Evolutionary conservation across 1,140 invertebrate genomes (phyloP), one percentile per base, ranked within the genome.

Genomic region (Rhopalosiphum padi): DNA sequence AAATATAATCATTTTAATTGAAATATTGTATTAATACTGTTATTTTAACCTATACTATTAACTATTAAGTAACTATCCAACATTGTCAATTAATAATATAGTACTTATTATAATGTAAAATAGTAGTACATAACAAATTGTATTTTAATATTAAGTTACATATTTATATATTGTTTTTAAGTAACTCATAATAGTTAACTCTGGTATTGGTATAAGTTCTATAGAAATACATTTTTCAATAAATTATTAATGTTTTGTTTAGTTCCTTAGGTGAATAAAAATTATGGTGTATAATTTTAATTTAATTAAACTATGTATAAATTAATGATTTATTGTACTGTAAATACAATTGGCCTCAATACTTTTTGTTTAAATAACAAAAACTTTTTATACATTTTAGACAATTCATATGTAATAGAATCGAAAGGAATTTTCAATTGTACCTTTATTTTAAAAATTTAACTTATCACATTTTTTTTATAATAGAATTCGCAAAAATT

Each of bases 391-490:
- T 68, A n/a, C 2, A 60, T 4, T 68, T 68, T 68, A 68, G 60
- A 68, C 11, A n/a, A 68, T n/a, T 68, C 0, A 30, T 1, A 30
- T n/a, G 4, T 0, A 77, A n/a, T 18, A n/a, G 3, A 77, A 15
- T n/a, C 5, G 0, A 77, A 77, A 1, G n/a, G n/a, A 0, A 15
- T 77, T 21, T 77, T 77, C n/a, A 35, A 77, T 35, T 35, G 1
- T 77, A n/a, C 1, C 1, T n/a, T 18, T n/a, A n/a, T 77, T 6
- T n/a, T 1, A 30, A 77, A n/a, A 2, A 77, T 0, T 1, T n/a
- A 21, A 35, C 60, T 77, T 3, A n/a, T 77, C 30, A 4, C 0
- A 5, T 1, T 68, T 5, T 15, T 15, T 77, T n/a, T n/a, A 5
- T n/a, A 77, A 68, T n/a, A 15, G 0, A 15, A 15, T n/a, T 77